A percentile compares a stretch with the other conserved stretches of the same genome.
phyloP scores from a whole-genome alignment of 2,797 vertebrate species.

The Tiaroga cobitis region DNA sequence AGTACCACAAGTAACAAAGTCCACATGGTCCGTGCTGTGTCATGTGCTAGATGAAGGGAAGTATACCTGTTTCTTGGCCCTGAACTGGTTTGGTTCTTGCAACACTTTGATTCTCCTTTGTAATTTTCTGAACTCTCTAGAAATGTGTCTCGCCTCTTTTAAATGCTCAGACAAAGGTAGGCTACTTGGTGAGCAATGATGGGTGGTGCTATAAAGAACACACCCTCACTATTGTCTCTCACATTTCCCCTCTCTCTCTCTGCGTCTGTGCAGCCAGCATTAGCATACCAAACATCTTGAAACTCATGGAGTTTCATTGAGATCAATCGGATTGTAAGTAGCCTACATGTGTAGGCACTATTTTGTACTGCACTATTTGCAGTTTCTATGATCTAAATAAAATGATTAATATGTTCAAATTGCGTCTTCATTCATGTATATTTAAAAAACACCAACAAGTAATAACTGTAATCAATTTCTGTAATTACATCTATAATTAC shows the following conservation, averaged over 20 bases:
- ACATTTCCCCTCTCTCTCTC: slow-evolving; percentile 35
- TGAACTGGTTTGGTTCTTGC: background rate
- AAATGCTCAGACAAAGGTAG: slow-evolving; percentile 50
- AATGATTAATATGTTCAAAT: background rate
- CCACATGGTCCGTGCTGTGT: slow-evolving; percentile 48
- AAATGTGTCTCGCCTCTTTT: slow-evolving; percentile 49
- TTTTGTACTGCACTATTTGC: background rate
- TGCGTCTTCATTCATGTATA: background rate
- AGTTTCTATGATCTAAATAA: background rate
- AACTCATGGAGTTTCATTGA: background rate
- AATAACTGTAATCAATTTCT: background rate
- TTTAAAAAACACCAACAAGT: background rate
- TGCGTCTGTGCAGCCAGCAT: background rate
- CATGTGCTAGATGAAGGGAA: background rate
- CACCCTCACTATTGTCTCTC: slow-evolving; percentile 45
- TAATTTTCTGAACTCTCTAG: slow-evolving; percentile 17
- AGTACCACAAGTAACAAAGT: slow-evolving; percentile 40
- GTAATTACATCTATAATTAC: background rate
- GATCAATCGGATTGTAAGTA: background rate
- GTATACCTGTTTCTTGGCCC: background rate
- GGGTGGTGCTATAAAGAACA: slow-evolving; percentile 56
- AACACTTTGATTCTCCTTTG: slow-evolving; percentile 38
- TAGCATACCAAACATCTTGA: slow-evolving; percentile 15
- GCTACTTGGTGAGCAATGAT: slow-evolving; percentile 41
- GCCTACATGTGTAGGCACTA: background rate